phyloP scores from a whole-genome alignment of 2,113 vertebrate genomes.

The Aix galericulata region DNA sequence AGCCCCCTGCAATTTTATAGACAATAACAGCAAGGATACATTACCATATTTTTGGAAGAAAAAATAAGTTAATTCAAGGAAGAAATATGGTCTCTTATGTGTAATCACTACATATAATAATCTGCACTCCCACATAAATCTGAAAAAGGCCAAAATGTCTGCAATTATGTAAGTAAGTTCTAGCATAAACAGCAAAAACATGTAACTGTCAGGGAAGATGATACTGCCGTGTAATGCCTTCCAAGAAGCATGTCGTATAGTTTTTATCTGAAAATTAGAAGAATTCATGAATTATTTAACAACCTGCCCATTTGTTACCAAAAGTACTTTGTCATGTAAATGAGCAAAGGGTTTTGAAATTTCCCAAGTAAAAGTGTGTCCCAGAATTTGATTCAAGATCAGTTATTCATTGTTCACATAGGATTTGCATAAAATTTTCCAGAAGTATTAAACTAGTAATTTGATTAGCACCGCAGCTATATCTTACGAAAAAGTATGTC shows the following conservation, averaged over 20 bases:
- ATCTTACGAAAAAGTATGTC: neutral
- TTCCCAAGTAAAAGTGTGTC: neutral
- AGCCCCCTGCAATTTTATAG: constrained; percentile 28
- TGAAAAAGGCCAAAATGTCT: constrained; percentile 12
- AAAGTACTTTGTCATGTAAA: constrained; percentile 24
- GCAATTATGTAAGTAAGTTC: constrained; percentile 12
- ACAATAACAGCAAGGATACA: neutral
- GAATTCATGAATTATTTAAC: constrained; percentile 36
- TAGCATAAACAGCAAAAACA: neutral
- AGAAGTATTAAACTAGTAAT: neutral
- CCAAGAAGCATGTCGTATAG: neutral
- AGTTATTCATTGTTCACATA: neutral
- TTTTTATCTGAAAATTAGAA: constrained; percentile 31
- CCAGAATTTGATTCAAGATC: constrained; percentile 3
- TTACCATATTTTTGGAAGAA: neutral
- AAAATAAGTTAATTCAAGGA: constrained; percentile 17
- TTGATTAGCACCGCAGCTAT: constrained; percentile 8
- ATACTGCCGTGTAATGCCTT: neutral
- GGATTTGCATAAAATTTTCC: neutral
- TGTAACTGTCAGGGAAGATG: neutral
- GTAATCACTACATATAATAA: constrained; percentile 12
- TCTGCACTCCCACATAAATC: neutral
- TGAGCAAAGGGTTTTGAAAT: constrained; percentile 13
- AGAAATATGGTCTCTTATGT: constrained; percentile 14
- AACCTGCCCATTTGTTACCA: constrained; percentile 23